Conservation (phyloP, 1,140 invertebrate species). For the Dendrolimus kikuchii region DNA sequence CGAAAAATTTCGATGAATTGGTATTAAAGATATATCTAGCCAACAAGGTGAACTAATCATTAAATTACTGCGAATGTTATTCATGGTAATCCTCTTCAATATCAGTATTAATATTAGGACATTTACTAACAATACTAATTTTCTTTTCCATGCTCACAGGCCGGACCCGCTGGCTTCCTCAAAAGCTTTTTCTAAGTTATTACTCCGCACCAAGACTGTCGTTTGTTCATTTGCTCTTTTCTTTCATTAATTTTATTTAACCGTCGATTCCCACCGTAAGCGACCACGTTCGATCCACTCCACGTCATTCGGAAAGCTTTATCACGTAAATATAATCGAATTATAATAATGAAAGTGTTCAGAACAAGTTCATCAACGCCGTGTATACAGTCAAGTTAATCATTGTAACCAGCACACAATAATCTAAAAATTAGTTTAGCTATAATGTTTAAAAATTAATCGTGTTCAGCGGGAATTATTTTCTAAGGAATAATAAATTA, state of each 20-base stretch:
- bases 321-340: constrained; percentile 21
- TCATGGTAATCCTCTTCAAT: background rate
- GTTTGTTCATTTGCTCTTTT: constrained; percentile 61
- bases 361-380: constrained; percentile 28
- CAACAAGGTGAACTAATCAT: too few relatives aligned
- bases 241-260: constrained; percentile 52
- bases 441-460: constrained; percentile 62
- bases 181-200: constrained; percentile 90
- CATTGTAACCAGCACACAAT: constrained; percentile 62
- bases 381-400: background rate
- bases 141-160: constrained; percentile 71
- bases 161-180: constrained; percentile 89
- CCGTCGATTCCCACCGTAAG: constrained; percentile 45
- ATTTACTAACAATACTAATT: constrained; percentile 10
- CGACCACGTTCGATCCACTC: constrained; percentile 33
- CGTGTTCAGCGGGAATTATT: constrained; percentile 66
- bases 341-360: constrained; percentile 50
- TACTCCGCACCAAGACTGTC: constrained; percentile 68
- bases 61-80: background rate
- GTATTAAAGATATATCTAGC: too few relatives aligned
- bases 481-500: constrained; percentile 51
- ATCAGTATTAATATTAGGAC: constrained; percentile 37
- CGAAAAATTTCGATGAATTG: too few relatives aligned
- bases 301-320: constrained; percentile 47
- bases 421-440: constrained; percentile 66